These are phyloP conservation scores for Ernsta delagoae DNA, from an alignment of 2,888 invertebrate genomes.

Conservation along the genomic window DNA sequence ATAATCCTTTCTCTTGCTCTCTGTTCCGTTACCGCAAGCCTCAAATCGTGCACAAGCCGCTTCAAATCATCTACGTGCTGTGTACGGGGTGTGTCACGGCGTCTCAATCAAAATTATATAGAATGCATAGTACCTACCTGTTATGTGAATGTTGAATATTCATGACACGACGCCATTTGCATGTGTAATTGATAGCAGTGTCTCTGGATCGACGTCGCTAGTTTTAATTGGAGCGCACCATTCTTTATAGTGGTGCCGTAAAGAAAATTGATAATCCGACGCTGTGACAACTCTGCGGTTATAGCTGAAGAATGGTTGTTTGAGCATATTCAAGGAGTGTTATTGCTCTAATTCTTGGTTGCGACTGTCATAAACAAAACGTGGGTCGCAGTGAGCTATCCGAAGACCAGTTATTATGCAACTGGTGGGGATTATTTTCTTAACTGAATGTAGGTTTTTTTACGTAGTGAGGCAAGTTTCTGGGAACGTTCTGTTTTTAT, in stretches of 20 bases:
- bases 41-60: slow-evolving; percentile 10
- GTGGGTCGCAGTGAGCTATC: neutral
- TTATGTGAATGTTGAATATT: slow-evolving; percentile 62
- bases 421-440: slow-evolving; percentile 7
- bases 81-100: slow-evolving; percentile 34
- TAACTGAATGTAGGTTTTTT: neutral
- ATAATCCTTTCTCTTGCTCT: neutral
- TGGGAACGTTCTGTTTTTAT: slow-evolving; percentile 27
- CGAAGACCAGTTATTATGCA: slow-evolving; percentile 7
- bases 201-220: slow-evolving; percentile 57
- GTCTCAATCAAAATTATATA: slow-evolving; percentile 45
- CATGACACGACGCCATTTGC: slow-evolving; percentile 67
- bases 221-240: too few relatives aligned
- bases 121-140: slow-evolving; percentile 48
- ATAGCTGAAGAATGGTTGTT: neutral
- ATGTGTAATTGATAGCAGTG: slow-evolving; percentile 72
- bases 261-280: slow-evolving; percentile 30
- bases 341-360: slow-evolving; percentile 23
- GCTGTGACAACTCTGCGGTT: slow-evolving; percentile 46
- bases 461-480: neutral
- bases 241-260: slow-evolving; percentile 33
- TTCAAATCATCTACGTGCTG: slow-evolving; percentile 1
- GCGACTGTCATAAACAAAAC: slow-evolving; percentile 25
- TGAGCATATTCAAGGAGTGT: slow-evolving; percentile 6
- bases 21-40: neutral